Evolutionary conservation across 2,888 invertebrate species (phyloP).

Genomic region (Amphipyra tragopoginis): DNA sequence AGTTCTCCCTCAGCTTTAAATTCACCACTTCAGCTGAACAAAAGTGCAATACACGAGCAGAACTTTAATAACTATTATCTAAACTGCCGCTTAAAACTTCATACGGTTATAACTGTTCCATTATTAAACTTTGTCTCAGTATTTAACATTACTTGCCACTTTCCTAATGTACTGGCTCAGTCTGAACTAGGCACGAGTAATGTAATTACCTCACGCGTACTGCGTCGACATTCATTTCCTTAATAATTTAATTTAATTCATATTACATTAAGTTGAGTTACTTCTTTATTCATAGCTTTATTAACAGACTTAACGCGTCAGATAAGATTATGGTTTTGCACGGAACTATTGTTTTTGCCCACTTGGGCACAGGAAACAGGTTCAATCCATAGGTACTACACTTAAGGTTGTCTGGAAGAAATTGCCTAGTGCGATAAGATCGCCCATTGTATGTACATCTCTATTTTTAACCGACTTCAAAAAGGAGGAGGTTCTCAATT

Average conservation of each 20-base stretch:
- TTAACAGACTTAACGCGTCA: too few relatives aligned
- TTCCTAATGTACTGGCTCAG: constrained; percentile 26
- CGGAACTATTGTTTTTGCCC: too few relatives aligned
- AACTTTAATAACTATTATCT: constrained; percentile 22
- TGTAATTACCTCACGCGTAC: constrained; percentile 44
- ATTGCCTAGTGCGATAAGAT: too few relatives aligned
- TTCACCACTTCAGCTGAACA: constrained; percentile 14
- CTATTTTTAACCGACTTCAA: too few relatives aligned
- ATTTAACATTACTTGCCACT: constrained; percentile 25
- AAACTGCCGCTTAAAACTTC: constrained; percentile 28
- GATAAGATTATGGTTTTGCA: too few relatives aligned
- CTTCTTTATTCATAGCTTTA: not conserved
- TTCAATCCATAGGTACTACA: too few relatives aligned
- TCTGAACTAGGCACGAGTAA: constrained; percentile 41
- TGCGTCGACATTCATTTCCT: constrained; percentile 46
- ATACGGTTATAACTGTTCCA: constrained; percentile 28
- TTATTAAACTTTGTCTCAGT: constrained; percentile 26
- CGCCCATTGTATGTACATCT: too few relatives aligned
- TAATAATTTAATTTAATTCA: constrained; percentile 48
- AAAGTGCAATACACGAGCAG: constrained; percentile 42
- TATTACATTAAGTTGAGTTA: constrained; percentile 4
- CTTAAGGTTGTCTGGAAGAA: too few relatives aligned
- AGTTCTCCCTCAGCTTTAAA: too few relatives aligned
- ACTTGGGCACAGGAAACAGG: too few relatives aligned
- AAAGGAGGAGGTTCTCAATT: too few relatives aligned